These are phyloP conservation scores for Perognathus longimembris DNA, from an alignment of 2,113 vertebrate genomes.

Conservation along the genomic window DNA sequence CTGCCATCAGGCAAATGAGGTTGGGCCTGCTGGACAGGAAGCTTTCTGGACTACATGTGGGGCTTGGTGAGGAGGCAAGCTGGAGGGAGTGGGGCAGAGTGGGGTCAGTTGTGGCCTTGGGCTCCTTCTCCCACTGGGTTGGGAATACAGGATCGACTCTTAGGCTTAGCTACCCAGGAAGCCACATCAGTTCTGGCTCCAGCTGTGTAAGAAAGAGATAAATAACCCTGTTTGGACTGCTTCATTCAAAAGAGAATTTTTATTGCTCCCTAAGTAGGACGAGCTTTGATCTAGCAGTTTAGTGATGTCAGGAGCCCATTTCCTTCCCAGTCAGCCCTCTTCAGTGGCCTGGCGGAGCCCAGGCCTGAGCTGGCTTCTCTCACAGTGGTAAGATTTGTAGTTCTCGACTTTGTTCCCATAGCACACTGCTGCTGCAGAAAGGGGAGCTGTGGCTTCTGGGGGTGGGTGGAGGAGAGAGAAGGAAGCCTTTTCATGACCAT, in stretches of 20 bases:
- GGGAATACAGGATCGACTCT: neutral
- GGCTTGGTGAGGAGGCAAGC: neutral
- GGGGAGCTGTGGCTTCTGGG: neutral
- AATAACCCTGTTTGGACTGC: neutral
- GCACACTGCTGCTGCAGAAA: neutral
- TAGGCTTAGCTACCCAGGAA: neutral
- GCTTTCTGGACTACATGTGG: neutral
- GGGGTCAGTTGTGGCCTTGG: neutral
- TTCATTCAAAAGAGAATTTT: neutral
- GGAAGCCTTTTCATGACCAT: neutral
- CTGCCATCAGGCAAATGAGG: neutral
- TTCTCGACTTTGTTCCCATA: neutral
- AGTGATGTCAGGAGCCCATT: neutral
- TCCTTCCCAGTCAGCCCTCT: neutral
- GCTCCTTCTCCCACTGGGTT: neutral
- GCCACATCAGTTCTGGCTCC: neutral
- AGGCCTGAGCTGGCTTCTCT: neutral
- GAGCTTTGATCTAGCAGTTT: neutral
- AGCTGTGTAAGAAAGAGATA: neutral
- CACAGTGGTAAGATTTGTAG: neutral
- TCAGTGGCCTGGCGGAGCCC: neutral
- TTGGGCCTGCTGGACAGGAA: neutral
- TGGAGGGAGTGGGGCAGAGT: neutral
- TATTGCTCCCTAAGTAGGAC: neutral
- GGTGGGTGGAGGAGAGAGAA: neutral